Evolutionary conservation across 1,140 invertebrate species (phyloP).

Genomic region (Nasonia longicornis): DNA sequence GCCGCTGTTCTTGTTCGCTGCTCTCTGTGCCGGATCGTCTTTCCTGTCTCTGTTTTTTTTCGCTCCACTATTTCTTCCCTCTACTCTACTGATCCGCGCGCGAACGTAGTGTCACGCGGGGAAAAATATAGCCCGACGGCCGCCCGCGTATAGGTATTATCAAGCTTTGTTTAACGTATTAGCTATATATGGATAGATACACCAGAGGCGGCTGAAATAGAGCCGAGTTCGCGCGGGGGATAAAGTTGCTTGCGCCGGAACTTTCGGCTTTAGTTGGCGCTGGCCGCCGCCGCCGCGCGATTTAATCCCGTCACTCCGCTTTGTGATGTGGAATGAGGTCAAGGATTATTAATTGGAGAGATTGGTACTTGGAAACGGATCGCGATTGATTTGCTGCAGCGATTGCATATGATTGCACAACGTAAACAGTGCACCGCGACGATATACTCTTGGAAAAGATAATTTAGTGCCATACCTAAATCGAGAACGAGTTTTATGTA

Average conservation of each 20-base stretch:
- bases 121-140: not conserved
- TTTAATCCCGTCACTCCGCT: slow-evolving; percentile 6
- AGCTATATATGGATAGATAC: not conserved
- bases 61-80: not conserved
- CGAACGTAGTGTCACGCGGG: not conserved
- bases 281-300: not conserved
- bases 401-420: not conserved
- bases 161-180: not conserved
- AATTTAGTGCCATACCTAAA: too few relatives aligned
- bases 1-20: not conserved
- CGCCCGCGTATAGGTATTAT: not conserved
- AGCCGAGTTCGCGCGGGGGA: not conserved
- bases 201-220: not conserved
- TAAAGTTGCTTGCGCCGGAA: not conserved
- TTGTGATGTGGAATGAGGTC: not conserved
- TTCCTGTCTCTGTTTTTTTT: not conserved
- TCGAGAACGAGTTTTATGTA: too few relatives aligned
- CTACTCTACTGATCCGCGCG: too few relatives aligned
- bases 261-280: not conserved
- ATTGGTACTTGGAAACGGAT: not conserved
- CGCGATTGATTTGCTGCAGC: not conserved
- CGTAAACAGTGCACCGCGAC: not conserved
- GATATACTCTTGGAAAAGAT: too few relatives aligned
- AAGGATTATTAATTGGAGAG: slow-evolving; percentile 8
- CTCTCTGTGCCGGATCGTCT: not conserved